These are phyloP conservation scores for Labia minor DNA, from an alignment of 2,888 invertebrate species.

Conservation along the genomic window DNA sequence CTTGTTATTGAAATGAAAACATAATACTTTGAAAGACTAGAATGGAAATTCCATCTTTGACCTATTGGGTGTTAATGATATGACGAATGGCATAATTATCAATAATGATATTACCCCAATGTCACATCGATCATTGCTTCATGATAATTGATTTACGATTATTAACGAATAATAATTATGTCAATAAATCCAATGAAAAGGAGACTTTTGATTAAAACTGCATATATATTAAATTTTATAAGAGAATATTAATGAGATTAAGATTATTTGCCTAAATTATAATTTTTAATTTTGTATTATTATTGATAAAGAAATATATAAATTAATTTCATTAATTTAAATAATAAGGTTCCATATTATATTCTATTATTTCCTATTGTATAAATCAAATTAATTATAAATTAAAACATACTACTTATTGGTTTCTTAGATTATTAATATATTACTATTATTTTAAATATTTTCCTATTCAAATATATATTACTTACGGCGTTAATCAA, in stretches of 20 bases:
- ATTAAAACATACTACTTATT: no score
- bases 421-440: no score
- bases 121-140: not conserved
- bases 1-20: no score
- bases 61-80: not conserved
- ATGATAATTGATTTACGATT: not conserved
- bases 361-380: no score
- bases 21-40: no score
- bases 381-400: no score
- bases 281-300: not conserved
- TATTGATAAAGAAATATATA: not conserved
- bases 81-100: not conserved
- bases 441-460: no score
- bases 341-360: no score
- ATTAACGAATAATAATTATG: constrained; percentile 3
- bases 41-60: no score
- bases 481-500: no score
- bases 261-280: not conserved
- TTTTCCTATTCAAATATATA: no score
- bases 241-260: not conserved
- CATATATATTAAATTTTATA: not conserved
- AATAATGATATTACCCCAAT: not conserved
- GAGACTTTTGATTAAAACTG: not conserved
- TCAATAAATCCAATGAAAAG: not conserved
- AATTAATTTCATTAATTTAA: not conserved